These are phyloP conservation scores for Holacanthus passer DNA, from an alignment of 2,113 vertebrate species.

Conservation along the genomic window DNA sequence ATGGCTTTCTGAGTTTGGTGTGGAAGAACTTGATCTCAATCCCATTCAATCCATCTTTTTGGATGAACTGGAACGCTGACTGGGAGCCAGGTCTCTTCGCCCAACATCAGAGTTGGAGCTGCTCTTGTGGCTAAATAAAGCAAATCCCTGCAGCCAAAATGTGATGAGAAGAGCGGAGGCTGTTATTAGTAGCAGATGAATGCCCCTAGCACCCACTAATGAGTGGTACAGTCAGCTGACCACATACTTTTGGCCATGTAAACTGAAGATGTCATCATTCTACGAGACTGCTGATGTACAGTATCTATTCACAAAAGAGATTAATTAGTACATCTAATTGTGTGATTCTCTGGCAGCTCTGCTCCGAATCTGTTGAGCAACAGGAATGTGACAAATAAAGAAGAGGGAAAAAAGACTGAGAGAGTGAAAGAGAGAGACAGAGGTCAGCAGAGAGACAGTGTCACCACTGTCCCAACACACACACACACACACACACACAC, in stretches of 20 bases:
- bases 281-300: neutral
- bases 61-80: neutral
- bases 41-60: neutral
- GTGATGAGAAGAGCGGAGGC: too few relatives aligned
- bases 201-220: neutral
- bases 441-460: slow-evolving; percentile 50
- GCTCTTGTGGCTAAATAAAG: neutral
- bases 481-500: neutral
- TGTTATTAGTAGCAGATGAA: neutral
- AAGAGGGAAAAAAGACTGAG: slow-evolving; percentile 43
- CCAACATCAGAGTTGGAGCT: neutral
- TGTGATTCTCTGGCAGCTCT: neutral
- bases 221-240: neutral
- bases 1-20: neutral
- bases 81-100: neutral
- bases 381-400: slow-evolving; percentile 69
- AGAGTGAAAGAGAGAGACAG: slow-evolving; percentile 21
- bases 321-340: neutral
- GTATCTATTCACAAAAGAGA: neutral
- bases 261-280: neutral
- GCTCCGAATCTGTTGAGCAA: slow-evolving; percentile 38
- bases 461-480: slow-evolving; percentile 40
- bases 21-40: neutral
- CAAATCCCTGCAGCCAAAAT: neutral
- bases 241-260: too few relatives aligned